Percentiles rank a stretch among this genome's conserved stretches.
phyloP scores from a whole-genome alignment of 2,113 vertebrate species.

The Cololabis saira region DNA sequence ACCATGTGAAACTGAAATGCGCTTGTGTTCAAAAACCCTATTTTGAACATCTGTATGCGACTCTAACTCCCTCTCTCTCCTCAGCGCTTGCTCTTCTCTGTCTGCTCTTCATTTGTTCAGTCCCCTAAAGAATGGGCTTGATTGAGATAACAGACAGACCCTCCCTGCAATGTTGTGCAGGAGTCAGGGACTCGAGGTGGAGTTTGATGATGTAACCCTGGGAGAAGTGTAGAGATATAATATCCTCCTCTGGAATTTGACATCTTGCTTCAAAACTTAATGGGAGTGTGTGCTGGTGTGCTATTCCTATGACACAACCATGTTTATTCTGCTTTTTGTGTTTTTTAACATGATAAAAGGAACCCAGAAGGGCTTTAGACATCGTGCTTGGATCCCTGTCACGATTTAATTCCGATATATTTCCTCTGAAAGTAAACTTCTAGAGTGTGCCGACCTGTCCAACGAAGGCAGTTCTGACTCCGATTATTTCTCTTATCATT shows the following conservation, averaged over 20 bases:
- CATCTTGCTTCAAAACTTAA: slow-evolving; percentile 41
- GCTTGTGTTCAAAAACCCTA: too few relatives aligned
- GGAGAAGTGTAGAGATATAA: slow-evolving; percentile 47
- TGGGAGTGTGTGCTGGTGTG: slow-evolving; percentile 11
- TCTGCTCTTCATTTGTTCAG: slow-evolving; percentile 20
- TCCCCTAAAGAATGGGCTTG: slow-evolving; percentile 54
- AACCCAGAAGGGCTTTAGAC: slow-evolving; percentile 10
- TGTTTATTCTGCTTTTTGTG: slow-evolving; percentile 14
- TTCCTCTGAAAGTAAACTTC: too few relatives aligned
- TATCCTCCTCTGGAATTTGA: slow-evolving; percentile 41
- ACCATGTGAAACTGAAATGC: too few relatives aligned
- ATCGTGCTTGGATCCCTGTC: slow-evolving; percentile 3
- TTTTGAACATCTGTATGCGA: background rate
- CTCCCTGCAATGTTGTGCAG: slow-evolving; percentile 60
- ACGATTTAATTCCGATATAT: background rate
- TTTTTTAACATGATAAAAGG: slow-evolving; percentile 21
- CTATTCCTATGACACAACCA: slow-evolving; percentile 23
- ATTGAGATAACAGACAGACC: slow-evolving; percentile 59
- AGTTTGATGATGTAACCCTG: slow-evolving; percentile 69
- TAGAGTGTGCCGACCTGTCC: too few relatives aligned
- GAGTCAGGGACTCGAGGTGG: slow-evolving; percentile 60
- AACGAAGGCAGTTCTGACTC: background rate
- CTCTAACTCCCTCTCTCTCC: too few relatives aligned
- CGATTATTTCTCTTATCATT: slow-evolving; percentile 34
- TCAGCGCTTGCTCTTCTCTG: background rate